Conservation (phyloP, 2,888 invertebrate genomes). For the Melitaea athalia region DNA sequence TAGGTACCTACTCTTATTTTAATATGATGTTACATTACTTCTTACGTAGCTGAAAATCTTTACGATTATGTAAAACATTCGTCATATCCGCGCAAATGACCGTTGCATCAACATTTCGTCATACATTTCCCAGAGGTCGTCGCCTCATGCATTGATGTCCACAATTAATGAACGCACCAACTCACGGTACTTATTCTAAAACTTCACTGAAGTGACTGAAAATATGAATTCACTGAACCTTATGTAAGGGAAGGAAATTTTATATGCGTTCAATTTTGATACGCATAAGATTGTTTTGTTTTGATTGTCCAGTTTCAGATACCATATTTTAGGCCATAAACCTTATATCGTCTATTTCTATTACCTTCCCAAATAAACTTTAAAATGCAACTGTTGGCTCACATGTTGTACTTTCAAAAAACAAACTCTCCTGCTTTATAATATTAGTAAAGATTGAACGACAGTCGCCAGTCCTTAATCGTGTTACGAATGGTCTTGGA, state of each 20-base stretch:
- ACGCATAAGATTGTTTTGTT: too few species aligned
- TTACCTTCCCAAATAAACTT: too few species aligned
- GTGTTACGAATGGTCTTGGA: slow-evolving; percentile 51
- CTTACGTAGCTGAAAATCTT: not conserved
- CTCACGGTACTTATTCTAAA: slow-evolving; percentile 10
- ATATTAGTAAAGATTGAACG: slow-evolving; percentile 16
- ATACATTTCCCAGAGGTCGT: slow-evolving; percentile 30
- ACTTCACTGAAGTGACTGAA: slow-evolving; percentile 15
- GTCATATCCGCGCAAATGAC: not conserved
- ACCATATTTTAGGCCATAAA: too few species aligned
- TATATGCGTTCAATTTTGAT: too few species aligned
- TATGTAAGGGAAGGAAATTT: too few species aligned
- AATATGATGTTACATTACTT: too few species aligned
- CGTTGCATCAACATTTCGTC: slow-evolving; percentile 2
- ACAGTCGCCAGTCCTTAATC: slow-evolving; percentile 33
- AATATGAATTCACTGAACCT: not conserved
- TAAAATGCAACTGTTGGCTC: too few species aligned
- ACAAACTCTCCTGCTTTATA: too few species aligned
- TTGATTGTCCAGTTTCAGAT: too few species aligned
- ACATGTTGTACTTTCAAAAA: too few species aligned
- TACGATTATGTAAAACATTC: not conserved
- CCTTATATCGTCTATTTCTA: too few species aligned
- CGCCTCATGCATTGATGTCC: slow-evolving; percentile 28
- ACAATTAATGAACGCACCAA: slow-evolving; percentile 17
- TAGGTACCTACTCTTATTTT: too few species aligned